Base-by-base conservation (phyloP, 2,113 vertebrate genomes). In the Lamprotornis superbus region DNA sequence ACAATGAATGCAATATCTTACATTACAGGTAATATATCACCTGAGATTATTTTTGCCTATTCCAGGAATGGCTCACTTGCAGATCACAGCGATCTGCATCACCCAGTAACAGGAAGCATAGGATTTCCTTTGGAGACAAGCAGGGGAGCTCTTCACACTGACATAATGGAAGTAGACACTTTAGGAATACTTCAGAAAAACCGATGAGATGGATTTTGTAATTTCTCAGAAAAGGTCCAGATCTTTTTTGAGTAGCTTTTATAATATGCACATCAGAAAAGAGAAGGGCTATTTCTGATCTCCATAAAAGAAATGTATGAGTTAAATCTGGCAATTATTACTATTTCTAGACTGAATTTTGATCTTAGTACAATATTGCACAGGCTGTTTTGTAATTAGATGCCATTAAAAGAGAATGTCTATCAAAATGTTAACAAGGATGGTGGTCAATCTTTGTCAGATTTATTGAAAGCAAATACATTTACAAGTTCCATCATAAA, bases 381-480 rank as follows among this genome's bases (percentile, higher is more conserved):
- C 27, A 81, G n/a, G n/a, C 42, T 93, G 60, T 95, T 96, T 95
- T 74, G 71, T 84, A 96, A 97, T 96, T 95, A 96, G 64, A 6
- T 92, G 53, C 23, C 69, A 88, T 94, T 96, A 83, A 90, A 87
- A 92, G 57, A 67, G 30, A 52, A 74, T 67, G 78, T 91, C 86
- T 94, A 80, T 95, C 94, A 94, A 96, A 96, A 94, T 82, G 61
- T 83, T 96, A 90, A 95, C 90, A 92, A 68, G 70, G 21, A 49
- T 70, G 35, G 86, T 69, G 56, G 79, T 95, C 92, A 91, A 78
- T 95, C 86, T 87, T 59, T 91, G 88, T 94, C 75, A 93, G 64
- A 88, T 96, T 89, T 94, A 92, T 96, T 95, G 83, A 95, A 96
- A 91, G 39, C 75, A 95, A 97, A 94, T 91, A 88, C 49, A 88